These are phyloP conservation scores for Macroramphosus scolopax DNA, from an alignment of 2,797 vertebrate species.

Conservation along the genomic window DNA sequence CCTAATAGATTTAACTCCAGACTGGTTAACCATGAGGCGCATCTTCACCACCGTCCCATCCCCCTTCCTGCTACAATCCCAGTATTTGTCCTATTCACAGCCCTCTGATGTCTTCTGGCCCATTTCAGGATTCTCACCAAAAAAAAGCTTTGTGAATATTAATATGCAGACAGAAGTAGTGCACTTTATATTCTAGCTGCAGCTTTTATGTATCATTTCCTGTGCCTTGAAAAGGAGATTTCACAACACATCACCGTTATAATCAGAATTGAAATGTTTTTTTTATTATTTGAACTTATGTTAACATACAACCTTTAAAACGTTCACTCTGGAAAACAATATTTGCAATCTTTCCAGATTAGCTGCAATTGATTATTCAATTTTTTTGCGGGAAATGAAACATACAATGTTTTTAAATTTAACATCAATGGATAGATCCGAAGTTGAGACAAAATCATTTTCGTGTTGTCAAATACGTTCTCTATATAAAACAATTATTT, in stretches of 20 bases:
- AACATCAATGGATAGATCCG: slow-evolving; percentile 24
- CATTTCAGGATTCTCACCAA: slow-evolving; percentile 20
- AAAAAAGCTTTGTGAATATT: too few species aligned
- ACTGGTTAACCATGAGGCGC: slow-evolving; percentile 24
- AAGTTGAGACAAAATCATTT: slow-evolving; percentile 36
- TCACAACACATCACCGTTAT: slow-evolving; percentile 36
- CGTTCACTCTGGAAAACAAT: slow-evolving; percentile 31
- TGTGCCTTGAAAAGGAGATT: slow-evolving; percentile 12
- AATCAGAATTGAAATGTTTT: slow-evolving; percentile 41
- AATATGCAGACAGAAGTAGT: slow-evolving; percentile 4
- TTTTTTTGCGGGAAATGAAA: slow-evolving; percentile 21
- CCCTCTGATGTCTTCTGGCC: slow-evolving; percentile 18
- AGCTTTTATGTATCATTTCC: slow-evolving; percentile 26
- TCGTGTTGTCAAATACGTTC: slow-evolving; percentile 57
- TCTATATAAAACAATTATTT: slow-evolving; percentile 38
- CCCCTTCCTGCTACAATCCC: too few species aligned
- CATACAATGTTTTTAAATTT: slow-evolving; percentile 16
- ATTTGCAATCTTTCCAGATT: slow-evolving; percentile 30
- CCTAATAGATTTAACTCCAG: slow-evolving; percentile 4
- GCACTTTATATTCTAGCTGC: too few species aligned
- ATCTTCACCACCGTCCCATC: slow-evolving; percentile 31
- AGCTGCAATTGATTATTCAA: slow-evolving; percentile 5
- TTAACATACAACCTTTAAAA: slow-evolving; percentile 72
- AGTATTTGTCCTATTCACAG: slow-evolving; percentile 7
- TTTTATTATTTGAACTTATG: slow-evolving; percentile 57